Evolutionary conservation across 2,113 vertebrate genomes (phyloP).

Genomic region (Pterophyllum scalare): DNA sequence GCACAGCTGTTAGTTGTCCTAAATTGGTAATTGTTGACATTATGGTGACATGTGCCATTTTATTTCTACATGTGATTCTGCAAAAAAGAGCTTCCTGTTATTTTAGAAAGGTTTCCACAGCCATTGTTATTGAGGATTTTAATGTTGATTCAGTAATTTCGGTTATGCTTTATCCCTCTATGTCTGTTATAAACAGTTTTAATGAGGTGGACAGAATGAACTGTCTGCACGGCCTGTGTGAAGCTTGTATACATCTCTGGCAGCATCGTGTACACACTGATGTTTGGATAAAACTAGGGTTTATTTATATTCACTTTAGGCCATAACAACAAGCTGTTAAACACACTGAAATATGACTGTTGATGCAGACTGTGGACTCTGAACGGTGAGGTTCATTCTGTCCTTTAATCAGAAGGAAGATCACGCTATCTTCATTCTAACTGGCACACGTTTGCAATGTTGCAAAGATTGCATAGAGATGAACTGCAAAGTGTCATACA

Average conservation of each 20-base stretch:
- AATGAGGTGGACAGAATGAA: conserved; percentile 16
- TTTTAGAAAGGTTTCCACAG: not conserved
- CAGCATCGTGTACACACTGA: conserved; percentile 48
- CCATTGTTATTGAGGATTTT: not conserved
- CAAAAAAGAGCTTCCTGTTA: not conserved
- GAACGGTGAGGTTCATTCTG: not conserved
- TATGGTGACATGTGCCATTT: not conserved
- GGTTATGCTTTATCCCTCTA: not conserved
- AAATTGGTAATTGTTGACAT: not conserved
- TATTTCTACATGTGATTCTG: not conserved
- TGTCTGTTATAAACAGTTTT: conserved; percentile 36
- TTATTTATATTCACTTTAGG: conserved; percentile 49
- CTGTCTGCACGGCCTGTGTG: not conserved
- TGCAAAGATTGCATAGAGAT: not conserved
- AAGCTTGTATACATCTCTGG: conserved; percentile 39
- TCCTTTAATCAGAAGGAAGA: not conserved
- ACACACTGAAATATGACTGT: conserved; percentile 40
- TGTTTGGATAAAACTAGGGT: conserved; percentile 51
- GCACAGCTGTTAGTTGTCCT: not conserved
- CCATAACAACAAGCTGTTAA: conserved; percentile 44
- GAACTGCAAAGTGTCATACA: not conserved
- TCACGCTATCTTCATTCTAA: not conserved
- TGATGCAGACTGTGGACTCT: not conserved
- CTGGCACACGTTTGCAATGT: not conserved
- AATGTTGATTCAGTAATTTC: conserved; percentile 24